Percentiles rank a stretch among this genome's conserved stretches.
These are phyloP conservation scores for Proisotoma minuta DNA, from an alignment of 2,888 invertebrate genomes.

Conservation along the genomic window DNA sequence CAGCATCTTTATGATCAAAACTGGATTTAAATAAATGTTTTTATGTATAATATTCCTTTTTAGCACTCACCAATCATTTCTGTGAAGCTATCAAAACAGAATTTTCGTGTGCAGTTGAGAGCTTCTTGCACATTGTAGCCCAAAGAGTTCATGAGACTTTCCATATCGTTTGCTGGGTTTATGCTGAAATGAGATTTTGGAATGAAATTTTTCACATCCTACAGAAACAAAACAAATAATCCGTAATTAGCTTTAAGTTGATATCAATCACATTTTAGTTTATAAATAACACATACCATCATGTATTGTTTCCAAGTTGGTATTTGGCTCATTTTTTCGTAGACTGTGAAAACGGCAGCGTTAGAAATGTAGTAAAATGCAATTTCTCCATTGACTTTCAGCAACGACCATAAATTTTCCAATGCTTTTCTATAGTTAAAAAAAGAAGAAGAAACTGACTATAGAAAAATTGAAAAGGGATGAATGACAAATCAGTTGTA, in stretches of 20 bases:
- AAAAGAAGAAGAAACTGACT: slow-evolving; percentile 4
- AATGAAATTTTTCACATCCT: slow-evolving; percentile 46
- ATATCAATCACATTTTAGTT: background rate
- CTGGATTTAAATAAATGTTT: background rate
- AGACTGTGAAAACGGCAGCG: slow-evolving; percentile 43
- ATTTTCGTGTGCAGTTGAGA: slow-evolving; percentile 32
- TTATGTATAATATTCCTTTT: background rate
- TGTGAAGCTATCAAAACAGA: slow-evolving; percentile 38
- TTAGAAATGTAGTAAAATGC: slow-evolving; percentile 45
- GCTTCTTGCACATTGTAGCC: slow-evolving; percentile 41
- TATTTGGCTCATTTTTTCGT: slow-evolving; percentile 43
- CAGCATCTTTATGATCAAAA: slow-evolving; percentile 35
- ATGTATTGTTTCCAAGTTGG: slow-evolving; percentile 40
- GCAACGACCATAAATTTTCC: slow-evolving; percentile 28
- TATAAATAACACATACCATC: slow-evolving; percentile 28
- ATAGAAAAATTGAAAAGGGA: background rate
- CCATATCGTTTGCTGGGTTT: slow-evolving; percentile 42
- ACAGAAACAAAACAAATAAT: slow-evolving; percentile 10
- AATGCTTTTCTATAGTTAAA: slow-evolving; percentile 38
- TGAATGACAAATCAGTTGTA: background rate
- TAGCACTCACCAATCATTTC: slow-evolving; percentile 41
- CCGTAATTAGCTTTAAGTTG: background rate
- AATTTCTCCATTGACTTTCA: slow-evolving; percentile 44
- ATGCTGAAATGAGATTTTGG: slow-evolving; percentile 44
- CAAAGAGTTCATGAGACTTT: slow-evolving; percentile 33